Percentiles rank a stretch among this genome's conserved stretches.
Evolutionary conservation across 2,888 invertebrate genomes (phyloP).

Genomic region (Scaptomyza reducta): DNA sequence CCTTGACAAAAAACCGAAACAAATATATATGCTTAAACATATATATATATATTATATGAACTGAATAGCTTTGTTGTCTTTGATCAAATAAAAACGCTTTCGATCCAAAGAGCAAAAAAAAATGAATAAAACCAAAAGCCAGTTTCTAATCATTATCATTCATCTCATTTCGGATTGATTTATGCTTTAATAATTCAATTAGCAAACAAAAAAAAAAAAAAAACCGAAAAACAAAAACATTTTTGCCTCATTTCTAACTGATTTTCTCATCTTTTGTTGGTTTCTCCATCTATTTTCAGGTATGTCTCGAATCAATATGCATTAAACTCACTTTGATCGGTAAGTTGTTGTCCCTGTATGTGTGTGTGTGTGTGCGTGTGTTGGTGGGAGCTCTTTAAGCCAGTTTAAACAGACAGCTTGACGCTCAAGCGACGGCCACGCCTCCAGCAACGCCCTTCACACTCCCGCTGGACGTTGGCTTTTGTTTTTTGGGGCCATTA

Average conservation of each 20-base stretch:
- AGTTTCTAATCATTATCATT: conserved; percentile 20
- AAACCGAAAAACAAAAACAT: background rate
- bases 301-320: conserved; percentile 57
- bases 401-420: conserved; percentile 70
- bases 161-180: conserved; percentile 56
- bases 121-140: conserved; percentile 13
- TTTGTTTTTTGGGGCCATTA: conserved; percentile 35
- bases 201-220: conserved; percentile 21
- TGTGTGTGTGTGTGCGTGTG: background rate
- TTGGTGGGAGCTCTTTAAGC: conserved; percentile 5
- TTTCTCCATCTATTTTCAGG: conserved; percentile 51
- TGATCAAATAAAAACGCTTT: conserved; percentile 22
- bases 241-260: conserved; percentile 22
- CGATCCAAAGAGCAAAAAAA: conserved; percentile 3
- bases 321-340: conserved; percentile 28
- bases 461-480: background rate
- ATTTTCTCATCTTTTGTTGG: conserved; percentile 12
- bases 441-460: conserved; percentile 6
- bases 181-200: conserved; percentile 73
- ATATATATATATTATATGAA: conserved; percentile 3
- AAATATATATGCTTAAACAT: background rate
- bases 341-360: conserved; percentile 26
- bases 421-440: conserved; percentile 49
- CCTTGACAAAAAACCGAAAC: background rate
- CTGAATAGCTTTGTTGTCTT: conserved; percentile 25